Base-by-base conservation (phyloP, 2,888 invertebrate species). In the Pachycephus smyrnensis region DNA sequence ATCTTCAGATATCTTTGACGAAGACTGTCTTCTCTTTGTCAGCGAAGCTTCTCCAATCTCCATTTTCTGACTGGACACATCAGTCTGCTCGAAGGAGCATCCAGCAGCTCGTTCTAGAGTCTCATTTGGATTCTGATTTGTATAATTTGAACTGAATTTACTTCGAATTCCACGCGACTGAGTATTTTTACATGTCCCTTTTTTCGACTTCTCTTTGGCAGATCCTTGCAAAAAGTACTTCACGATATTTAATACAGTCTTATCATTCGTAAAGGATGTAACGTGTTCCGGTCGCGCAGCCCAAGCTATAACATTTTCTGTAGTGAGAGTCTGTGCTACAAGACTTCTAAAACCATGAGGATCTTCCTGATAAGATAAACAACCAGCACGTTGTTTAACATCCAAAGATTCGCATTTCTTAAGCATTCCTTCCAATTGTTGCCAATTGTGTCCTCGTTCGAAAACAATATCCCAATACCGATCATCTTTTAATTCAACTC, bases 381-480 rank as follows among this genome's bases (percentile, higher is more conserved):
- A 97, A 15, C 98, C 98, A 2, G 97, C 97, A 84, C 96, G 94
- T 88, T 97, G 97, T 89, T 98, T 98, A 23, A 98, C 96, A 88
- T 96, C 96, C 69, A 98, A 93, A 73, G 95, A 95, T 85, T 95
- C 94, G 0, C 95, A 94, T 85, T 94, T 94, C 76, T 94, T 92
- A 0, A 97, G 90, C 85, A 96, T 94, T 82, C 93, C 93, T 84
- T 95, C 93, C 79, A 98, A 92, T 81, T 95, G 94, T 77, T 96
- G 94, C 97, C 98, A 98, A 90, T 98, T 98, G 79, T 95, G 94
- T 73, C 95, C 95, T 78, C 95, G 93, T 85, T 96, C 95, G 92
- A 98, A 98, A 15, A 94, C 93, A 73, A 98, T 95, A 1, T 97
- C 96, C 98, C 98, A 98, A 91, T 98, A 98, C 74, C 98, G 93